phyloP scores from a whole-genome alignment of 2,888 invertebrate genomes.

The Acanthacorydalis orientalis region DNA sequence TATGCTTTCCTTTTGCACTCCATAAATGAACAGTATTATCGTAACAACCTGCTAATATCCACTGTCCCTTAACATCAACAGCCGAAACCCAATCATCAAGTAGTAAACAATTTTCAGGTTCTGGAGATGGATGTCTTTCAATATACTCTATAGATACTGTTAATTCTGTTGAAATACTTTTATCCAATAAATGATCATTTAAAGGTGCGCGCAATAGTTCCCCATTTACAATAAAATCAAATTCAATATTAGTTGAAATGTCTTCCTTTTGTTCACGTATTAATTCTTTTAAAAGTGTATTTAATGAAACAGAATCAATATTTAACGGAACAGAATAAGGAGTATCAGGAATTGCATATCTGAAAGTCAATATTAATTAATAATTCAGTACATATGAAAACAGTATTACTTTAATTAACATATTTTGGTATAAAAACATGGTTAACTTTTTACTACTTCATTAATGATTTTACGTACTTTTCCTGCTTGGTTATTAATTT shows the following conservation, averaged over 20 bases:
- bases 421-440: conserved; percentile 3
- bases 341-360: conserved; percentile 74
- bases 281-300: conserved; percentile 62
- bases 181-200: conserved; percentile 58
- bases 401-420: conserved; percentile 1
- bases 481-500: conserved; percentile 59
- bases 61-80: conserved; percentile 51
- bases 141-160: conserved; percentile 84
- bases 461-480: conserved; percentile 38
- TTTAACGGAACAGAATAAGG: conserved; percentile 68
- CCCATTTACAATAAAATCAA: conserved; percentile 78
- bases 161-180: conserved; percentile 62
- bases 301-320: conserved; percentile 51
- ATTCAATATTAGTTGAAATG: conserved; percentile 36
- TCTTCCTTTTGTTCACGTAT: conserved; percentile 38
- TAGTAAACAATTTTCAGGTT: conserved; percentile 79
- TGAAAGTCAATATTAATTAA: conserved; percentile 22
- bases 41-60: conserved; percentile 84
- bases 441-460: conserved; percentile 2
- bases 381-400: background rate
- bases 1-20: conserved; percentile 71
- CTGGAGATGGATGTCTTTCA: conserved; percentile 76
- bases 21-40: conserved; percentile 85
- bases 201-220: conserved; percentile 61
- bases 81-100: conserved; percentile 98